Base-by-base conservation (phyloP, 2,888 invertebrate genomes). In the Andrena marginata region DNA sequence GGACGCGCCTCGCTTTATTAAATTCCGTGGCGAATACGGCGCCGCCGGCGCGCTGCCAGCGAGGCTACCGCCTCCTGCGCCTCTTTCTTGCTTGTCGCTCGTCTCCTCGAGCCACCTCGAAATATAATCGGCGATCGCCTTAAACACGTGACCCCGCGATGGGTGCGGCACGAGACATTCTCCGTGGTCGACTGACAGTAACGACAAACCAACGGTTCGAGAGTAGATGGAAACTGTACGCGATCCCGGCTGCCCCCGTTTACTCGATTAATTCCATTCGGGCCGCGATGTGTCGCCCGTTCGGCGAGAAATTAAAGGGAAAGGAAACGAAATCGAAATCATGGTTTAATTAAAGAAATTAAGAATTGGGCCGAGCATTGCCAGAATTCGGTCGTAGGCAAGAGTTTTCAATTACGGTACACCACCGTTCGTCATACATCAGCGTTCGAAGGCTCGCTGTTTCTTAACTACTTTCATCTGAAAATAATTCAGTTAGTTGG, bases 31-130 rank as follows among this genome's bases (percentile, higher is more conserved):
- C 42, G 48, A 23, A 26, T 77, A 35, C 42, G 23, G n/a, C 56
- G 76, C 63, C 76, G 71, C 63, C 76, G 64, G 56, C 48, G 23
- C 56, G 76, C 63, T 72, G 71, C 63, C 76, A 48, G 56, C 48
- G 23, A 10, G 8, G 7, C 35, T 56, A 48, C 48, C 42, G 63
- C 51, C 54, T 35, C 75, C 70, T 6, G 48, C 23, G n/a, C 33
- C 42, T 48, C 13, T 48, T 29, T 29, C 23, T 56, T 26, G 20
- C 33, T 35, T 42, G 42, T 42, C 42, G 42, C 42, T 42, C 42
- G 16, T 16, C 42, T 42, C 13, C 13, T 42, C 42, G 42, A 42
- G 42, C 42, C 42, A 42, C 62, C 8, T 35, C 33, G 62, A 20
- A 35, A 62, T 56, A 56, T 56, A 20, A 26, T 23, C 23, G 4